Base-by-base conservation (phyloP, 2,888 invertebrate species). In the Lasioglossum figueresi region DNA sequence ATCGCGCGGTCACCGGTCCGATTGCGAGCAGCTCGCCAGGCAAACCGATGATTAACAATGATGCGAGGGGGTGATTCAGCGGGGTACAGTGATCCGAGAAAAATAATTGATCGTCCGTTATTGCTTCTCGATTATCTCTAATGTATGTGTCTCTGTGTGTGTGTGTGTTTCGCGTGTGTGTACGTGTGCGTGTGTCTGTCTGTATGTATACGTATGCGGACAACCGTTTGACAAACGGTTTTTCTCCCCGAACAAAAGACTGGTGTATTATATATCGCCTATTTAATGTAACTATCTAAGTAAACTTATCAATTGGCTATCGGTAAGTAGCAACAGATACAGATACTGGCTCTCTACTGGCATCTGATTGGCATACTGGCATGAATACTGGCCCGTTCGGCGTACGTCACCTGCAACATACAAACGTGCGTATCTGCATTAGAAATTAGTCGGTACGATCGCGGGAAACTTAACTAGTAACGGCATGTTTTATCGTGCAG, bases 361-460 rank as follows among this genome's bases (percentile, higher is more conserved):
- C 94, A 91, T 93, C 88, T 90, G 91, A 92, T 94, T 93, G 91
- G 90, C 92, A 92, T 94, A 94, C 94, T 94, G 95, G 94, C 95
- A 93, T 94, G 88, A 93, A 94, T 95, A 95, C 94, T 94, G 94
- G 94, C 94, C 94, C 94, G 91, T 94, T 94, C 90, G 91, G 90
- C 86, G 91, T 88, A 86, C 88, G 88, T 91, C 91, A 92, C 91
- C 95, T 95, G 94, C 2, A 94, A 95, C 92, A 92, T 83, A 90
- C 85, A 84, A 89, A 89, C 84, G 80, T 43, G 43, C 84, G 82
- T 75, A 83, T 87, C 72, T 73, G 89, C 84, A 87, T 90, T 85
- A 88, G 86, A 86, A 84, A 87, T 80, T 85, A 82, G 70, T 66
- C 71, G 66, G 75, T 76, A 81, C 82, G 78, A 76, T 84, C 63